These are phyloP conservation scores for Chaetorhynchus papuensis DNA, from an alignment of 2,113 vertebrate species.

Conservation along the genomic window DNA sequence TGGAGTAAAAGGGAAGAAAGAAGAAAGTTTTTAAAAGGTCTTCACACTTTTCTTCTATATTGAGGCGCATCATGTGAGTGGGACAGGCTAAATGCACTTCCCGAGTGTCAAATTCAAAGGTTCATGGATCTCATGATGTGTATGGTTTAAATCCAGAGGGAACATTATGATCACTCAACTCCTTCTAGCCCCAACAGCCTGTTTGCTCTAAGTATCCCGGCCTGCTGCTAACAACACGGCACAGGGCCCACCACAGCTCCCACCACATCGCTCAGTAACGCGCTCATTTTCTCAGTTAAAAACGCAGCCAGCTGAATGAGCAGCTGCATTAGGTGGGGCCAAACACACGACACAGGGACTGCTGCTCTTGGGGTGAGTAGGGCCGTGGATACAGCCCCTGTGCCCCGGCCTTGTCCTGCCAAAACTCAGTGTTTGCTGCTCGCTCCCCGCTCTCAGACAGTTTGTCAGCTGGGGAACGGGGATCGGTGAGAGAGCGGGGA, in stretches of 20 bases:
- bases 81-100: background rate
- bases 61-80: background rate
- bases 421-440: background rate
- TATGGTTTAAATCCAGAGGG: background rate
- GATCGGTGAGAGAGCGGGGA: background rate
- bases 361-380: background rate
- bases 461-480: fast-evolving
- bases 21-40: background rate
- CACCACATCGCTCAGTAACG: fast-evolving
- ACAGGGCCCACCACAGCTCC: background rate
- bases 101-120: background rate
- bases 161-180: background rate
- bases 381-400: fast-evolving
- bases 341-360: fast-evolving
- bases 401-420: background rate
- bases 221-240: background rate
- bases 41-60: background rate
- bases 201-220: background rate
- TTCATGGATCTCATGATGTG: background rate
- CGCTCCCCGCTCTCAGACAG: fast-evolving
- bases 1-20: background rate
- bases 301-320: background rate
- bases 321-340: fast-evolving
- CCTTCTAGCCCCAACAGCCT: background rate
- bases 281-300: background rate